Evolutionary conservation across 2,797 vertebrate species (phyloP).

Genomic region (Anguilla marmorata): DNA sequence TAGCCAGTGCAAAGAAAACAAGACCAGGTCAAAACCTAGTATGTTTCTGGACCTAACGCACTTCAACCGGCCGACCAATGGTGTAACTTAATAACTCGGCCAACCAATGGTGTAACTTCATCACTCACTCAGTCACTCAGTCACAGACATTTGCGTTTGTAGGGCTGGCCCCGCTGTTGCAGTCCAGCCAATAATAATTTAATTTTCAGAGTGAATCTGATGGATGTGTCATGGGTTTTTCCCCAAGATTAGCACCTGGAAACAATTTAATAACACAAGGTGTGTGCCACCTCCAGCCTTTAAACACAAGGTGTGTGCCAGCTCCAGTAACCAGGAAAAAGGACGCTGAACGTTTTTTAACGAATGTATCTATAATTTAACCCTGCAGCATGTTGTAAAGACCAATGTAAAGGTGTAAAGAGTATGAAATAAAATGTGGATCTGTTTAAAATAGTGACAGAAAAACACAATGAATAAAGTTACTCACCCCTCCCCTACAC

Average conservation of each 20-base stretch:
- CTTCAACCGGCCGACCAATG: no score
- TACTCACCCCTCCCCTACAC: background rate
- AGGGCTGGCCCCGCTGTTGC: no score
- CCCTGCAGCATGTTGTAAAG: background rate
- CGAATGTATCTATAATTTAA: conserved; percentile 1
- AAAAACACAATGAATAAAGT: background rate
- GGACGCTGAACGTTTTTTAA: background rate
- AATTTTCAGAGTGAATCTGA: background rate
- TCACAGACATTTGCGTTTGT: no score
- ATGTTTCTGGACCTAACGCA: no score
- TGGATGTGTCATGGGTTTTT: background rate
- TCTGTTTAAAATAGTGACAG: background rate
- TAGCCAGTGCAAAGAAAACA: background rate
- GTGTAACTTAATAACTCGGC: no score
- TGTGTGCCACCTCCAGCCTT: background rate
- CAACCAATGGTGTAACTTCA: no score
- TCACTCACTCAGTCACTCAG: no score
- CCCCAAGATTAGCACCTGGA: background rate
- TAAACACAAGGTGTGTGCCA: background rate
- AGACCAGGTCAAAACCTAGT: background rate
- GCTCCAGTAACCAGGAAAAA: background rate
- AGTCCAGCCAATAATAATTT: background rate
- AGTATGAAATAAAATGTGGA: background rate
- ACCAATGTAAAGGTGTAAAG: background rate
- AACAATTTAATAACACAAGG: background rate